Percentiles rank a stretch among this genome's conserved stretches.
Evolutionary conservation across 2,797 vertebrate species (phyloP).

Genomic region (Iguana delicatissima): DNA sequence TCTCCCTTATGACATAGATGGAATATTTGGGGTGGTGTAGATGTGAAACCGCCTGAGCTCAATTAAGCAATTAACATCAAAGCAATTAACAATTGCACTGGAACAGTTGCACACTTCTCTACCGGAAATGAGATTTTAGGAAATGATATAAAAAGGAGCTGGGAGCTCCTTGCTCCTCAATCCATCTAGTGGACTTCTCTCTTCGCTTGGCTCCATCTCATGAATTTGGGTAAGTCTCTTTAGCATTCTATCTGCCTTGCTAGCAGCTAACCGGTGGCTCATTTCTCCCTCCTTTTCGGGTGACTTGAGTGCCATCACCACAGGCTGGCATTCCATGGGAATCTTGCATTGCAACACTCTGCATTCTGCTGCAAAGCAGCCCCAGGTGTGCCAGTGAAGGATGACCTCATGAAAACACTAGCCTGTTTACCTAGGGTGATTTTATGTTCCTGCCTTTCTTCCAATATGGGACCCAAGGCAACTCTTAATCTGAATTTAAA

Average conservation of each 20-base stretch:
- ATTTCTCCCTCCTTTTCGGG: too few relatives aligned
- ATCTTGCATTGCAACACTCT: too few relatives aligned
- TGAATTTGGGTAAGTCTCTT: conserved; percentile 18
- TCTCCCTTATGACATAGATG: background rate
- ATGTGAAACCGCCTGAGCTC: background rate
- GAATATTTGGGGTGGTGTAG: background rate
- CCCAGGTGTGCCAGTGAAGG: background rate
- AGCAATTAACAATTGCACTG: background rate
- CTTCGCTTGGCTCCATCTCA: background rate
- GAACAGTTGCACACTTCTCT: too few relatives aligned
- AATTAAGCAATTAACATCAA: conserved; percentile 11
- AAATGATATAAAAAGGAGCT: background rate
- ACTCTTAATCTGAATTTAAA: too few relatives aligned
- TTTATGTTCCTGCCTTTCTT: too few relatives aligned
- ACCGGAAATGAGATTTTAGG: background rate
- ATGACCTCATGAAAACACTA: background rate
- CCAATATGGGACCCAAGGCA: too few relatives aligned
- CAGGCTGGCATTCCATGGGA: background rate
- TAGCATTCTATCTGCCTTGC: accelerated
- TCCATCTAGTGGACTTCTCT: background rate
- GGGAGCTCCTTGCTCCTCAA: background rate
- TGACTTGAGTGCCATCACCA: too few relatives aligned
- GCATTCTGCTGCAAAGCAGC: background rate
- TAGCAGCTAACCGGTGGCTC: too few relatives aligned
- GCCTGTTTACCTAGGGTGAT: background rate